phyloP scores from a whole-genome alignment of 2,113 vertebrate species.

The Zosterops pallidus region DNA sequence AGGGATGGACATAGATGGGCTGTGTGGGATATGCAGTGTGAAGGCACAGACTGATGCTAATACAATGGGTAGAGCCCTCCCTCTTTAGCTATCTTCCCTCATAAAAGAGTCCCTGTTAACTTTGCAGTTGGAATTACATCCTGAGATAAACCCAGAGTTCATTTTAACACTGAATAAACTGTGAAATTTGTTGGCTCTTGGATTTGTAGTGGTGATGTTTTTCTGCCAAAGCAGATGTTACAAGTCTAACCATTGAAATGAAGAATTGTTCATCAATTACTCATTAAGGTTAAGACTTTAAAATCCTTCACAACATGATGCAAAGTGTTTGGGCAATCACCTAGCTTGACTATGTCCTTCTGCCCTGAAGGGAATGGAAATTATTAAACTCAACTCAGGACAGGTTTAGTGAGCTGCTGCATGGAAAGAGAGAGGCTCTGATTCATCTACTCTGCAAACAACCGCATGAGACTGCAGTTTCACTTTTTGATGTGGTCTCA shows the following conservation, averaged over 20 bases:
- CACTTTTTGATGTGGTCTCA: conserved; percentile 53
- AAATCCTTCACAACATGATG: not conserved
- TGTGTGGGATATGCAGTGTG: not conserved
- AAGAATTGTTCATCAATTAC: not conserved
- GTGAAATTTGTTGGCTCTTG: not conserved
- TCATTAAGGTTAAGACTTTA: not conserved
- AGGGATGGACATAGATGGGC: not conserved
- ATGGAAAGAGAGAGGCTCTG: conserved; percentile 30
- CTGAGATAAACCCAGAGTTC: not conserved
- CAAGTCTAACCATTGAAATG: not conserved
- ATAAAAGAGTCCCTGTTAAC: fast-evolving
- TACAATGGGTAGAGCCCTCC: not conserved
- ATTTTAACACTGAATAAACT: not conserved
- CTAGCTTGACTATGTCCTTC: not conserved
- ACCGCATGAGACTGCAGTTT: conserved; percentile 62
- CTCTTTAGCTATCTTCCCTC: not conserved
- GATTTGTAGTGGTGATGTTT: not conserved
- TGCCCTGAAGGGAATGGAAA: conserved; percentile 28
- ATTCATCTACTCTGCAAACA: conserved; percentile 44
- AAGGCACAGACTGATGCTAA: not conserved
- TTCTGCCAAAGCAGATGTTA: not conserved
- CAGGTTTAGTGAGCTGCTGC: not conserved
- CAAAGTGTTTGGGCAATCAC: not conserved
- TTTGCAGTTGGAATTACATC: not conserved
- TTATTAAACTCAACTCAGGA: not conserved